Base-by-base conservation (phyloP, 2,888 invertebrate species). In the Yponomeuta sedellus region DNA sequence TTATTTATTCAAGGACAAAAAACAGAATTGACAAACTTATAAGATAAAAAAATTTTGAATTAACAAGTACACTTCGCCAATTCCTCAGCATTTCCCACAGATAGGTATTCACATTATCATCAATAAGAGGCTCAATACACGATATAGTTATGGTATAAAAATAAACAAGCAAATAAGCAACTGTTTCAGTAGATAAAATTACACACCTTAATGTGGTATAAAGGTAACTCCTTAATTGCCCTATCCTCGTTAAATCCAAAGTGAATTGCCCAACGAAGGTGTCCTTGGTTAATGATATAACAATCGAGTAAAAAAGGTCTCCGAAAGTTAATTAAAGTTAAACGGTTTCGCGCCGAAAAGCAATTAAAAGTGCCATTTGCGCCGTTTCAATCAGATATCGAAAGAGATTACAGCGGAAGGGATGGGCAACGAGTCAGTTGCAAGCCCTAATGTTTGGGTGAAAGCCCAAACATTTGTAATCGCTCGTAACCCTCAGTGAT, bases 211-310 rank as follows among this genome's bases (percentile, higher is more conserved):
- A 16, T 52, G 44, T 16, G 16, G 44, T 12, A 52, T 52, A 52
- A 52, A 12, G 34, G 34, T 34, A 34, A 34, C 34, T 8, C 12
- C 44, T 52, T 52, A 16, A 52, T 16, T 52, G 16, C 16, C 44
- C 44, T 52, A 52, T 12, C 44, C 44, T 16, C 12, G 44, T 52
- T 52, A 12, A 16, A 52, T 52, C 44, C 44, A 6, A 52, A 52
- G 44, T 16, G 12, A 52, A 52, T 0, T 62, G 34, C 10, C 34
- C 16, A 12, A 56, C 16, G 40, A 64, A 64, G 34, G 6, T 34
- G 34, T 58, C 59, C 39, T 11, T 10, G 81, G 78, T 86, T 89
- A 88, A 90, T 88, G 85, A 56, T 12, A 64, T 19, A 56, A 66
- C 66, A 66, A 66, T 63, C 63, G 57, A 64, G 64, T 63, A 44